Percentiles rank a stretch among this genome's conserved stretches.
phyloP scores from a whole-genome alignment of 2,797 vertebrate species.

The Pangasius mekongensis region DNA sequence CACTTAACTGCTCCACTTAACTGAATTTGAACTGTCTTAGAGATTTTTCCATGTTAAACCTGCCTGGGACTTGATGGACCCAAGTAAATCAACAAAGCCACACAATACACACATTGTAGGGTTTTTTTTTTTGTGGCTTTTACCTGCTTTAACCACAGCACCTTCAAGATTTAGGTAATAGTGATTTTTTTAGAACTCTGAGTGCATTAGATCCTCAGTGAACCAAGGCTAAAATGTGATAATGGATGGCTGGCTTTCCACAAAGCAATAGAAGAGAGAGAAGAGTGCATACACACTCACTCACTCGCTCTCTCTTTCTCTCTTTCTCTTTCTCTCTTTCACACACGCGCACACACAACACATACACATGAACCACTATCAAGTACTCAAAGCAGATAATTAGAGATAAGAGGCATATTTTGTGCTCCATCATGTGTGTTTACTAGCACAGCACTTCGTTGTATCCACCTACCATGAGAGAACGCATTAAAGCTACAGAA shows the following conservation, averaged over 20 bases:
- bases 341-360: neutral
- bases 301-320: too few species aligned
- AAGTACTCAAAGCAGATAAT: conserved; percentile 41
- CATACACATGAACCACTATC: neutral
- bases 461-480: conserved; percentile 8
- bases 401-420: conserved; percentile 30
- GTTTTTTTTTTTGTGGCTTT: neutral
- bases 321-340: neutral
- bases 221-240: conserved; percentile 31
- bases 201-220: conserved; percentile 33
- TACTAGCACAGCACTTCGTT: conserved; percentile 3
- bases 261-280: conserved; percentile 25
- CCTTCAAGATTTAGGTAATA: conserved; percentile 26
- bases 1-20: neutral
- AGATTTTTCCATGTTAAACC: neutral
- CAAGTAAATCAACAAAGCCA: neutral
- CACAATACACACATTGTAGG: neutral
- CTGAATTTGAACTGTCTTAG: neutral
- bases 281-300: neutral
- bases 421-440: conserved; percentile 33
- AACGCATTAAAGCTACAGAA: neutral
- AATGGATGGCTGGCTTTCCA: conserved; percentile 30
- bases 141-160: neutral
- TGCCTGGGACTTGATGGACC: neutral
- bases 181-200: neutral